These are phyloP conservation scores for Ephydatia muelleri DNA, from an alignment of 37 sponge, comb jelly and placozoan species.

Conservation along the genomic window DNA sequence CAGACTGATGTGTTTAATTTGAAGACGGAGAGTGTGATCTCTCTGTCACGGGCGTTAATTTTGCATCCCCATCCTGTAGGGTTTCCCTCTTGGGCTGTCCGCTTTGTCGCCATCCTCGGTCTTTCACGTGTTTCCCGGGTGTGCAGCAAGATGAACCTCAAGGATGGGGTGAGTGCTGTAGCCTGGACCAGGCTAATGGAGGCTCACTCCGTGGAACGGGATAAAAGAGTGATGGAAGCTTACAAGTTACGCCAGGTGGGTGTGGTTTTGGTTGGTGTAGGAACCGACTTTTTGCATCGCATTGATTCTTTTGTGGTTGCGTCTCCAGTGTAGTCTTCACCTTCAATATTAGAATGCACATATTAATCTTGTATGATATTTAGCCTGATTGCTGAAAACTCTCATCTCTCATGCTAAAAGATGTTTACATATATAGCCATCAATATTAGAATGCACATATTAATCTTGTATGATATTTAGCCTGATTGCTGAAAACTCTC, in stretches of 20 bases:
- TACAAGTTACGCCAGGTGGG: slow-evolving; percentile 55
- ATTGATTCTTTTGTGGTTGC: too few species aligned
- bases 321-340: too few species aligned
- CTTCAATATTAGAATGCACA: too few species aligned
- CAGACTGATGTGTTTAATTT: too few species aligned
- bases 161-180: slow-evolving; percentile 66
- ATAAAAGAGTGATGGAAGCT: slow-evolving; percentile 59
- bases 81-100: slow-evolving; percentile 37
- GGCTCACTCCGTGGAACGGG: slow-evolving; percentile 41
- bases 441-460: too few species aligned
- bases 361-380: too few species aligned
- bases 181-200: slow-evolving; percentile 55
- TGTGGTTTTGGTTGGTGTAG: not conserved
- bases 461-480: too few species aligned
- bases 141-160: slow-evolving; percentile 38
- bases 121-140: slow-evolving; percentile 45
- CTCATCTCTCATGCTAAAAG: too few species aligned
- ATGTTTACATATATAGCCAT: too few species aligned
- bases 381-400: too few species aligned
- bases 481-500: too few species aligned
- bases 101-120: slow-evolving; percentile 58
- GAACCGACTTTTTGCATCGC: not conserved
- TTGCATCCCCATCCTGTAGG: slow-evolving; percentile 3
- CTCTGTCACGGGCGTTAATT: not conserved
- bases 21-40: too few species aligned